A percentile compares a stretch with the other conserved stretches of the same genome.
Conservation (phyloP, 2,797 vertebrate genomes). For the Rhabdophis nuchalis region DNA sequence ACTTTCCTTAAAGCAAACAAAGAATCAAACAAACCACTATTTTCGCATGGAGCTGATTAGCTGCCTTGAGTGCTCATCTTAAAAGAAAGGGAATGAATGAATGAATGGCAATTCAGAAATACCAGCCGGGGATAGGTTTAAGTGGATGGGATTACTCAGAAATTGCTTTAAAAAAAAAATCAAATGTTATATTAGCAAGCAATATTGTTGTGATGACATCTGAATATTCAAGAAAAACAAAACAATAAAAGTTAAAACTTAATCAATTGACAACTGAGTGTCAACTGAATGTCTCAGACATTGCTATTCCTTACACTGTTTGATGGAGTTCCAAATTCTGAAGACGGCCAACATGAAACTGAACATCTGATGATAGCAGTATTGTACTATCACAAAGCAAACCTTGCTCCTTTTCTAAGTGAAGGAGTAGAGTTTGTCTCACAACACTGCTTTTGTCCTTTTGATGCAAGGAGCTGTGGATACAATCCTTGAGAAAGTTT, state of each 20-base stretch:
- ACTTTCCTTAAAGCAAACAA: background rate
- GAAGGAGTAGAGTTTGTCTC: background rate
- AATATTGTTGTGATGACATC: background rate
- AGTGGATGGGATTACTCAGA: background rate
- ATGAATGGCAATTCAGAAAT: background rate
- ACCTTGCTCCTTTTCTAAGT: background rate
- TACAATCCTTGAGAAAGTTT: background rate
- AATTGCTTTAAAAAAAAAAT: background rate
- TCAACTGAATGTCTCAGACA: background rate
- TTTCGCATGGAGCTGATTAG: background rate
- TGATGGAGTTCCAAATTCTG: background rate
- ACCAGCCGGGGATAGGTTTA: background rate
- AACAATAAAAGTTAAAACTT: background rate
- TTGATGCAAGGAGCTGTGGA: background rate
- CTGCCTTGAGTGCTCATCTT: background rate
- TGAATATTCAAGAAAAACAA: background rate
- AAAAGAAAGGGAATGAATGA: background rate
- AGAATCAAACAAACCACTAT: background rate
- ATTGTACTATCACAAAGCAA: background rate
- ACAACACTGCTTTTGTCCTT: background rate
- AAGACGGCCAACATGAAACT: background rate
- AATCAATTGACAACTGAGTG: background rate
- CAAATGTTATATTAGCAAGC: background rate
- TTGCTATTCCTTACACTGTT: background rate
- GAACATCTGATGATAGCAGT: background rate